Base-by-base conservation (phyloP, 2,888 invertebrate genomes). In the Nowickia ferox region DNA sequence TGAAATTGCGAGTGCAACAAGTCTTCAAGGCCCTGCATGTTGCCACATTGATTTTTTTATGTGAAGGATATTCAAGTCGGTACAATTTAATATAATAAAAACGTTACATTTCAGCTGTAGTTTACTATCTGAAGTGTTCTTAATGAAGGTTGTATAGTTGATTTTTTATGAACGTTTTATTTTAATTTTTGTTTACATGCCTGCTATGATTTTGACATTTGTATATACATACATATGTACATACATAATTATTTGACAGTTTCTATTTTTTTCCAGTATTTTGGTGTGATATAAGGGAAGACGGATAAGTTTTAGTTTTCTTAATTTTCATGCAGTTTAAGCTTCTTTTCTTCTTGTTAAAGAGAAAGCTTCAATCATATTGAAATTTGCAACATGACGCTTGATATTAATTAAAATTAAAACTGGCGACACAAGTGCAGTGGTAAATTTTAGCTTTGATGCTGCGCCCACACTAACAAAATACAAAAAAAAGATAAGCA, bases 231-330 rank as follows among this genome's bases (percentile, higher is more conserved):
- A 80, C 84, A 77, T 81, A 74, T 72, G 6, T 30, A 30, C 0
- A 66, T 72, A 68, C 77, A 65, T 55, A 80, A 76, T 59, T 68
- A 76, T 80, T 76, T 84, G 84, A 77, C 84, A 84, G 72, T 61
- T 78, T 76, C 66, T 59, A 10, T 74, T 68, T 57, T 46, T 71
- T 40, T 68, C 6, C 6, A 6, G 11, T 11, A n/a, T n/a, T 48
- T 1, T 51, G 40, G n/a, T 10, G 22, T 13, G 13, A 9, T n/a
- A 71, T 46, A 38, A 53, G 48, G 78, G 22, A 51, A 4, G 40
- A 5, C 1, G n/a, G n/a, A 51, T 5, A 42, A 40, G 19, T 42
- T 57, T 22, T 30, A 30, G 30, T 30, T 30, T 30, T 30, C 30
- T 30, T 30, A 30, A 30, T 6, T 30, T 30, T 30, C 30, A 30